Evolutionary conservation across 2,797 vertebrate genomes (phyloP), one percentile per base, ranked within the genome.

Genomic region (Acrossocheilus fasciatus): DNA sequence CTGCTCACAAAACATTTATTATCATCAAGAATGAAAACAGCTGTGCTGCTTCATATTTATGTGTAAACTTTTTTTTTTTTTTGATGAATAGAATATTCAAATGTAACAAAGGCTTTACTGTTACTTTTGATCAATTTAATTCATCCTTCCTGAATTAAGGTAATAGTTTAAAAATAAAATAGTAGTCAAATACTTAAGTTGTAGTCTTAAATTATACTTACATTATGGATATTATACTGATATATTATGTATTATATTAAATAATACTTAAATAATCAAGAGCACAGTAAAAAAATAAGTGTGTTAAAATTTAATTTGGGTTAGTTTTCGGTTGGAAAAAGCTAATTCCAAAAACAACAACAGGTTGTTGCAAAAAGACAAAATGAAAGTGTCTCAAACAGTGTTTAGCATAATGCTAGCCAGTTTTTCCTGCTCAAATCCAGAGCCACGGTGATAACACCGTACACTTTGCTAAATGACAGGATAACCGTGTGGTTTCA

Each of bases 401-500:
- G 30, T 39, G 43, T 20, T 86, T 52, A 76, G 76, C 83, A 73
- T 34, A 86, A 75, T 70, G 36, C 34, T 14, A 26, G 57, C 68
- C 17, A 72, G 12, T n/a, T 59, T 62, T 26, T 79, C 30, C 30
- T 68, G 70, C 47, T 41, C 45, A 11, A 20, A 14, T 17, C 20
- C 84, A 69, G 14, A 82, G n/a, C 47, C 15, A 30, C 47, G 26
- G 81, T 90, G 64, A 90, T 84, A 83, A 80, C 47, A 77, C 64
- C 81, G 87, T 85, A 84, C 88, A 86, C 82, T 83, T 86, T 74
- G 59, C 52, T 43, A 81, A 88, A 70, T 82, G 86, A 91, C 87
- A 90, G 81, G 78, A 85, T 74, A 79, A 89, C 88, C 80, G 68
- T 74, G 20, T 68, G 82, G 86, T 89, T 93, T 88, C 85, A 87